Base-by-base conservation (phyloP, 2,113 vertebrate species). In the Ammodytes marinus region DNA sequence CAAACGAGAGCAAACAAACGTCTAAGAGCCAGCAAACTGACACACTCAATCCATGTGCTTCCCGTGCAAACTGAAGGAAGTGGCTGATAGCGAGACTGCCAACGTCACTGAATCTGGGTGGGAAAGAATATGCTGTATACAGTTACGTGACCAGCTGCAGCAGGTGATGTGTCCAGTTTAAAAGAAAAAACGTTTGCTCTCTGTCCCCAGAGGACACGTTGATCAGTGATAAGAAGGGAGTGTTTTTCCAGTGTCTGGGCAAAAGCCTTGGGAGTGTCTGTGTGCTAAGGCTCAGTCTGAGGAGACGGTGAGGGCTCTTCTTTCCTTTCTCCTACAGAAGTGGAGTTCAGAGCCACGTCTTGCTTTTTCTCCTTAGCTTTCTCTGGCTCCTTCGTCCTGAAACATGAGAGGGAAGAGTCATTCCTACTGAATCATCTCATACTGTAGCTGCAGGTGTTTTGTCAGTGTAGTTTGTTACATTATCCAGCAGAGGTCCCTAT, bases 341-440 rank as follows among this genome's bases (percentile, higher is more conserved):
- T 89, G 1, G 57, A 86, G 49, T 89, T 93, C 65, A 95, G 87
- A 59, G 69, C 91, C 82, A 93, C 6, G 61, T 93, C 93, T 79
- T 93, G 91, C 80, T 92, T 95, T 67, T 82, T 85, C 66, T 93
- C 92, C 15, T 89, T 92, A 1, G 47, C 70, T 63, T 87, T 90
- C 65, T 90, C 87, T 5, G 85, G 54, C 17, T 93, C 85, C 14
- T 94, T 95, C 46, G 43, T 68, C 83, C 95, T 96, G 90, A 80
- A 86, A 84, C 0, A 72, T 55, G 14, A 85, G 45, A 75, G 3
- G 4, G 7, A 57, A 14, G 15, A 68, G 27, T 73, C n/a, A 80
- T 17, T 45, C 13, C 9, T 0, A 49, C 54, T 66, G 57, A 77
- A 4, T 59, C 53, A 59, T 45, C 1, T 14, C 5, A 27, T 10